These are phyloP conservation scores for Neogale vison DNA, from an alignment of 2,113 vertebrate species.

Conservation along the genomic window DNA sequence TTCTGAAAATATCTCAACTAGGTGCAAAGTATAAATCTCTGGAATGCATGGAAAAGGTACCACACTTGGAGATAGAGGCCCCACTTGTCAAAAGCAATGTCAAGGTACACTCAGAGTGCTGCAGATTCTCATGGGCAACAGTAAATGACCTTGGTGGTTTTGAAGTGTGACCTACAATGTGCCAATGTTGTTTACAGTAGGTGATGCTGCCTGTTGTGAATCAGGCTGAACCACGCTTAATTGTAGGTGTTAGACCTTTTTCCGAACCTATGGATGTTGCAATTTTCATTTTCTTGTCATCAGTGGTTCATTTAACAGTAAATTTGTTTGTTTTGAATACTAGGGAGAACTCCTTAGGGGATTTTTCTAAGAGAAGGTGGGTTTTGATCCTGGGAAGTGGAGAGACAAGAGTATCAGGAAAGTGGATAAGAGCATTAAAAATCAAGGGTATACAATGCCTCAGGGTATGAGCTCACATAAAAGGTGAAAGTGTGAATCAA, in stretches of 20 bases:
- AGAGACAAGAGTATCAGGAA: background rate
- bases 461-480: background rate
- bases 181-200: background rate
- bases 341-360: background rate
- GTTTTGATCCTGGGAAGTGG: background rate
- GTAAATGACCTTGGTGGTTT: background rate
- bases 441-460: background rate
- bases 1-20: slow-evolving; percentile 7
- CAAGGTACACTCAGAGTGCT: background rate
- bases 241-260: background rate
- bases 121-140: background rate
- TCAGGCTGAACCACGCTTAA: background rate
- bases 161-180: background rate
- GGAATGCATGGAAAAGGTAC: background rate
- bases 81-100: background rate
- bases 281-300: background rate
- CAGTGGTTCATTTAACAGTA: background rate
- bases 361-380: background rate
- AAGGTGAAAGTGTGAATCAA: background rate
- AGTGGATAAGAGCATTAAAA: background rate
- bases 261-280: background rate
- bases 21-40: background rate
- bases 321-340: background rate
- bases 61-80: background rate
- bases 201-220: background rate